These are phyloP conservation scores for Drosophila yakuba DNA, from an alignment of 1,140 invertebrate species.

Conservation along the genomic window DNA sequence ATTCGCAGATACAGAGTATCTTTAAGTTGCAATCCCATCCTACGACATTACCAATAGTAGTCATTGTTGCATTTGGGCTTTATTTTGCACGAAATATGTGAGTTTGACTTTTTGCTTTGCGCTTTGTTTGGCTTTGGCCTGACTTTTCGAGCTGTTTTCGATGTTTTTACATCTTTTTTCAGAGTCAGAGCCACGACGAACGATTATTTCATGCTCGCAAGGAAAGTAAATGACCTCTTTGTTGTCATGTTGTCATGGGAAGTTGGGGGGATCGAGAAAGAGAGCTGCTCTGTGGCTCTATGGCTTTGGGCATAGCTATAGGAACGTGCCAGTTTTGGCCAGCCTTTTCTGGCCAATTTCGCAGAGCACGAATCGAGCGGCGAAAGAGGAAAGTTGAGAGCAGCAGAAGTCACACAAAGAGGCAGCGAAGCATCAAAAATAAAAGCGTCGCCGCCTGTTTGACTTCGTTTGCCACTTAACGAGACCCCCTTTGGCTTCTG, in stretches of 20 bases:
- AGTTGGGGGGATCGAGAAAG: constrained; percentile 24
- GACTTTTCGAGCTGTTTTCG: constrained; percentile 54
- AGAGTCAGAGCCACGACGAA: constrained; percentile 56
- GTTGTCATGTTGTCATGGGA: constrained; percentile 64
- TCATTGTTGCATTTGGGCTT: constrained; percentile 44
- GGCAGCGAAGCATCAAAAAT: constrained; percentile 75
- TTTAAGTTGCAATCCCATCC: not conserved
- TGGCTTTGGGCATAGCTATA: constrained; percentile 10
- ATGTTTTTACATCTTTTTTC: constrained; percentile 28
- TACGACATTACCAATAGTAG: constrained; percentile 10
- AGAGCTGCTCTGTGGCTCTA: constrained; percentile 1
- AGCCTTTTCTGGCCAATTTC: constrained; percentile 58
- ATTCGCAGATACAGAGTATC: not conserved
- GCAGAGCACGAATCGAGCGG: constrained; percentile 22
- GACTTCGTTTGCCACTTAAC: constrained; percentile 74
- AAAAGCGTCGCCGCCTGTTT: constrained; percentile 64
- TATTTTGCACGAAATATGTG: constrained; percentile 48
- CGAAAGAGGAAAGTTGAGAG: constrained; percentile 10
- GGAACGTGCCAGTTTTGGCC: constrained; percentile 62
- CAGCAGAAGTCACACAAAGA: constrained; percentile 28
- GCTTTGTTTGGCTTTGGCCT: constrained; percentile 54
- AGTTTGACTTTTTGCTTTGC: constrained; percentile 58
- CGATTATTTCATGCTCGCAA: constrained; percentile 81
- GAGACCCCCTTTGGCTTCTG: constrained; percentile 5
- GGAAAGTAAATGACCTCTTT: constrained; percentile 82